These are phyloP conservation scores for Seladonia tumulorum DNA, from an alignment of 2,888 invertebrate genomes.

Conservation along the genomic window DNA sequence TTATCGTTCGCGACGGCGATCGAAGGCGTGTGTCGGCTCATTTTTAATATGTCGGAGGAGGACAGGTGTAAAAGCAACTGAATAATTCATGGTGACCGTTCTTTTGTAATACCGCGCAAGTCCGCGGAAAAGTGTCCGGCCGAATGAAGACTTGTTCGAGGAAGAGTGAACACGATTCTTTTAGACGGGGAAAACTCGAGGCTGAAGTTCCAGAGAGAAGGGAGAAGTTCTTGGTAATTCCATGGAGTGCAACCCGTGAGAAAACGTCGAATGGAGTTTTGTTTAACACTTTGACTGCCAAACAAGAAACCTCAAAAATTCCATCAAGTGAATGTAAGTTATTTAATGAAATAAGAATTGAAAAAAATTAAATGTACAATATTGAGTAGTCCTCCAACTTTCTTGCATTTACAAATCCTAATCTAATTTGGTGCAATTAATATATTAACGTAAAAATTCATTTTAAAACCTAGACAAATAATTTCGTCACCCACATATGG, in stretches of 20 bases:
- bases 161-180: not conserved
- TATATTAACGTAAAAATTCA: too few species aligned
- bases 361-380: too few species aligned
- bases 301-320: too few species aligned
- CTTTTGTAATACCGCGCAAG: not conserved
- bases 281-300: too few species aligned
- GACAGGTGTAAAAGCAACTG: not conserved
- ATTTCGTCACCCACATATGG: too few species aligned
- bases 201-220: not conserved
- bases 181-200: not conserved
- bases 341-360: too few species aligned
- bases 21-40: not conserved
- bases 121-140: not conserved
- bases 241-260: not conserved
- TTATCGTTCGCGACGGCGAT: not conserved
- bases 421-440: too few species aligned
- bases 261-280: not conserved
- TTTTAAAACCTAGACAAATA: too few species aligned
- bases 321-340: too few species aligned
- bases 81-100: constrained; percentile 4
- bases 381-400: too few species aligned
- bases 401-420: too few species aligned
- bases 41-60: constrained; percentile 21
- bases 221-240: not conserved
- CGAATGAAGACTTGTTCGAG: not conserved